Evolutionary conservation across 2,797 vertebrate genomes (phyloP), one percentile per base, ranked within the genome.

Genomic region (Knipowitschia caucasica): DNA sequence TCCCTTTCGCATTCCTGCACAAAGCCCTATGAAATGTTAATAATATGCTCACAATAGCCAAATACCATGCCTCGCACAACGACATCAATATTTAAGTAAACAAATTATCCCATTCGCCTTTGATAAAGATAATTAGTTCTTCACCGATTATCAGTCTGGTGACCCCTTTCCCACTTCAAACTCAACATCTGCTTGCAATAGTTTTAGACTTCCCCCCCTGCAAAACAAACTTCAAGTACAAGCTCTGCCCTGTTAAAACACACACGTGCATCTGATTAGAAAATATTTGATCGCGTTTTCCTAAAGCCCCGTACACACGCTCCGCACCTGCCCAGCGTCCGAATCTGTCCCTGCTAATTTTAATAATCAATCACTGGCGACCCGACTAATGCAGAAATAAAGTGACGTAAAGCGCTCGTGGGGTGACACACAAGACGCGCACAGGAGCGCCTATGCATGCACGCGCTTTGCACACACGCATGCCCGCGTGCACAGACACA

Each of bases 41-140:
- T 98, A 96, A 94, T 95, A 94, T 95, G 92, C 94, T 92, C 93
- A 95, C 93, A 94, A 95, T 93, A 92, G 94, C 89, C 93, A 93
- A 93, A 94, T 93, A 92, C 90, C 90, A 89, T 90, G 92, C 92
- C 91, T 92, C 86, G 87, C 92, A 93, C 91, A 82, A 83, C 90
- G 93, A 98, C 94, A 97, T 98, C 94, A 99, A 99, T 98, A 97
- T 97, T 96, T 95, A 95, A 98, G 94, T 97, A 95, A 98, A 98
- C 95, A 99, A 96, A 99, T 96, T 89, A 95, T 94, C 93, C 91
- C 31, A 88, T 90, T 92, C 86, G 94, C 91, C 92, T 96, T 96
- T 96, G 93, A 95, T 93, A 93, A 94, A 92, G 93, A 95, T 95
- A 96, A 98, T 98, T 98, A 98, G 92, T 91, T 92, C 94, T 91